Evolutionary conservation across 2,113 vertebrate genomes (phyloP), one percentile per base, ranked within the genome.

Genomic region (Prionailurus viverrinus): DNA sequence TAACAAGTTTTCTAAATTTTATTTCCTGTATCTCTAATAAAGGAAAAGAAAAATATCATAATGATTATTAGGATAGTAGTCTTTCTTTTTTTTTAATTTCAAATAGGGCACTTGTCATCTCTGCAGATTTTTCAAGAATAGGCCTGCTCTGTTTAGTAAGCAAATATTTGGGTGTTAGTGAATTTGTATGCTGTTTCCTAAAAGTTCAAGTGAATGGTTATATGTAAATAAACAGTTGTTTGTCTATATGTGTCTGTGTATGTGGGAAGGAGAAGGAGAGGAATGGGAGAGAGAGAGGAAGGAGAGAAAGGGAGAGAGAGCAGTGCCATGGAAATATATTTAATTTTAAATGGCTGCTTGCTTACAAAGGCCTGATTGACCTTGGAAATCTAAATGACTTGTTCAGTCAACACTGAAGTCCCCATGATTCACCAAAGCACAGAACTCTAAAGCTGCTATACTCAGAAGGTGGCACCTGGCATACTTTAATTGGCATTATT

Each of bases 11-110:
- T 16, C 36, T 53, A 76, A 92, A 90, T 48, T 69, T 12, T 23
- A 69, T 82, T 96, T 80, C 39, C 33, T 78, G 3, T 69, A 76
- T 81, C 85, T 94, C 76, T 93, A n/a, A 53, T 69, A 83, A 97
- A 89, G 21, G 9, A 29, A 85, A 93, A 91, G 15, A 76, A 92
- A 90, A 16, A 48, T 84, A 41, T 7, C 4, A 19, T 53, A 66
- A 66, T 78, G 65, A 93, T 71, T 79, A 91, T 89, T 94, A 76
- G 5, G 9, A 2, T 14, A 91, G 19, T 36, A 63, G 36, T 41
- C 16, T 90, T 79, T 84, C 36, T 33, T 71, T 39, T 39, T 53
- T 36, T 10, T 13, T 0, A 29, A 41, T 91, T 76, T 15, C 18
- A 68, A 86, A 80, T 48, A 71, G 1, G 4, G 19, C 31, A 29